A percentile compares a stretch with the other conserved stretches of the same genome.
Evolutionary conservation across 2,113 vertebrate genomes (phyloP).

Genomic region (Thunnus thynnus): DNA sequence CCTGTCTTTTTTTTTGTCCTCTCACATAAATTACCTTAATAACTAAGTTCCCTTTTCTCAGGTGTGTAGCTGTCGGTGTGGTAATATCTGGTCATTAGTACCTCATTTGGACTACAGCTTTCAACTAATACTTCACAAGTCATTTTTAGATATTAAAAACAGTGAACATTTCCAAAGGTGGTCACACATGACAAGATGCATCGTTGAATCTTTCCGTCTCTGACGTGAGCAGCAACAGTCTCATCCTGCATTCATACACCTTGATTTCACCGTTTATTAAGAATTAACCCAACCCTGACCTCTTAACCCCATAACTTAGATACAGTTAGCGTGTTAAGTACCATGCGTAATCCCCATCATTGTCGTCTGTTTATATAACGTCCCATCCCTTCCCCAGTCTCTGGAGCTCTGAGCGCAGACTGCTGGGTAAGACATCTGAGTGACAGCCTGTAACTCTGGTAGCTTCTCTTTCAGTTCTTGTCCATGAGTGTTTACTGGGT

Average conservation of each 20-base stretch:
- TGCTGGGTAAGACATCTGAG: conserved; percentile 84
- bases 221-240: conserved; percentile 44
- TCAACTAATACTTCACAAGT: conserved; percentile 55
- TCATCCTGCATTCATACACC: conserved; percentile 46
- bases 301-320: conserved; percentile 48
- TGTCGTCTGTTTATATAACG: conserved; percentile 43
- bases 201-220: conserved; percentile 32
- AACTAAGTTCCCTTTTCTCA: conserved; percentile 33
- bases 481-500: conserved; percentile 70
- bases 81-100: conserved; percentile 52
- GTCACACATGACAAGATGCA: conserved; percentile 28
- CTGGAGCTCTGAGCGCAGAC: conserved; percentile 72
- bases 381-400: conserved; percentile 49
- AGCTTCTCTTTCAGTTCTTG: conserved; percentile 44
- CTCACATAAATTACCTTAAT: conserved; percentile 8
- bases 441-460: conserved; percentile 77
- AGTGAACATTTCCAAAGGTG: conserved; percentile 35
- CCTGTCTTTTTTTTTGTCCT: conserved; percentile 20
- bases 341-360: conserved; percentile 60
- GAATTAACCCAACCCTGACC: conserved; percentile 36
- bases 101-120: conserved; percentile 69
- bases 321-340: conserved; percentile 65
- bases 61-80: conserved; percentile 42
- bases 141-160: conserved; percentile 57
- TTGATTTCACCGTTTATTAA: conserved; percentile 39